Base-by-base conservation (phyloP, 2,888 invertebrate species). In the Polietes domitor region DNA sequence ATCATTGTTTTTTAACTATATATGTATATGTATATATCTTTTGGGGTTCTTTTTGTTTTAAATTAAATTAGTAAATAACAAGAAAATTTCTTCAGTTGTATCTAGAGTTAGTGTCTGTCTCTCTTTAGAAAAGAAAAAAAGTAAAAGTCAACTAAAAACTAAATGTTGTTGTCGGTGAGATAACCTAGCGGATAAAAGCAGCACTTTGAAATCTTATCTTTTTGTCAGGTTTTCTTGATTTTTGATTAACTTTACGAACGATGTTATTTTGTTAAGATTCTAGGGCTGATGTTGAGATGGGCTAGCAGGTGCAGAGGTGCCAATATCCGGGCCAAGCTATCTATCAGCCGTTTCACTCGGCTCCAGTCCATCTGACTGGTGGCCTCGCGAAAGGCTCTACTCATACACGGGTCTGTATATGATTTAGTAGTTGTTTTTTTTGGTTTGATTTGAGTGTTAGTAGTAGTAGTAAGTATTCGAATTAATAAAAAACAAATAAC, bases 121-220 rank as follows among this genome's bases (percentile, higher is more conserved):
- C 80, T 80, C 73, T 83, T 82, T 85, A 82, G n/a, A 85, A 79
- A 85, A 79, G 81, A 83, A 86, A 86, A 83, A 86, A 85, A n/a
- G 83, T 79, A 47, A 47, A 47, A 47, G n/a, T 47, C n/a, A 47
- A n/a, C 47, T 47, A 47, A 47, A 47, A 47, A 47, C 47, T 47
- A 47, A 47, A 32, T 32, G 32, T n/a, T n/a, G n/a, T n/a, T n/a
- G n/a, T n/a, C n/a, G n/a, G n/a, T 37, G n/a, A 4, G 47, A 47
- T 47, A 47, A 47, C 47, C 47, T 47, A 47, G n/a, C n/a, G 47
- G 12, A 47, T 47, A 78, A 73, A 79, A 83, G 72, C 65, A 83
- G 72, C 65, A 24, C n/a, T 47, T 41, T 41, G 41, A 47, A 47
- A 47, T 47, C 47, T 47, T 47, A 2, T 58, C 65, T 65, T 72